Conservation (phyloP, 2,113 vertebrate genomes). For the Cephalopterus ornatus region DNA sequence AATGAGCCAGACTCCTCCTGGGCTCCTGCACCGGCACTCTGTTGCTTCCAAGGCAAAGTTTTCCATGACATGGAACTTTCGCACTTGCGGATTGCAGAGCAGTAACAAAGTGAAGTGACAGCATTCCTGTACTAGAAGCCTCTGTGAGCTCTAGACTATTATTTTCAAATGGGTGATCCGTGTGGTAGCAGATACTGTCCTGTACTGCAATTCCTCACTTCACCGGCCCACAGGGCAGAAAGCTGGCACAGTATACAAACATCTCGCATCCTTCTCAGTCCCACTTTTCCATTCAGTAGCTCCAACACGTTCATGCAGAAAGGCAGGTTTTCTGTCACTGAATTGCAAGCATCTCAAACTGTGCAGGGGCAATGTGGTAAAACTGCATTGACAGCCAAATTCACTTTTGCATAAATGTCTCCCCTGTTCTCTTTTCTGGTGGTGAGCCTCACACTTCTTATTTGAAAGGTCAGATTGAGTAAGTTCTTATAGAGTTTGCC, state of each 20-base stretch:
- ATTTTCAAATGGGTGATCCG: neutral
- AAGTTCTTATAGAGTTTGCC: neutral
- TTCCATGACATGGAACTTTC: neutral
- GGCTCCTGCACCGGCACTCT: neutral
- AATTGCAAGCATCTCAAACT: neutral
- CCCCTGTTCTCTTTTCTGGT: neutral
- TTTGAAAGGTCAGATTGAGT: neutral
- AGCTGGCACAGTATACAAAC: neutral
- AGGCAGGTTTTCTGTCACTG: neutral
- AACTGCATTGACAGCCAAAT: neutral
- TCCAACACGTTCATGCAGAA: neutral
- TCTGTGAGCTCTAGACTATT: neutral
- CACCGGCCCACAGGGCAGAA: neutral
- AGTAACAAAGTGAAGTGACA: neutral
- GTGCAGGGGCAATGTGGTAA: neutral
- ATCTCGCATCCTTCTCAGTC: neutral
- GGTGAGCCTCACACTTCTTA: neutral
- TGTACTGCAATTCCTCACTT: neutral
- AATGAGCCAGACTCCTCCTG: accelerated
- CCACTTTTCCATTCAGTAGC: neutral
- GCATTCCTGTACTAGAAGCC: neutral
- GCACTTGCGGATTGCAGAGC: neutral
- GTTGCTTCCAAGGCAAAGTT: neutral
- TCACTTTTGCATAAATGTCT: neutral
- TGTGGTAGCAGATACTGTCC: neutral